Conservation (phyloP, 2,113 vertebrate genomes). For the Lampris incognitus region DNA sequence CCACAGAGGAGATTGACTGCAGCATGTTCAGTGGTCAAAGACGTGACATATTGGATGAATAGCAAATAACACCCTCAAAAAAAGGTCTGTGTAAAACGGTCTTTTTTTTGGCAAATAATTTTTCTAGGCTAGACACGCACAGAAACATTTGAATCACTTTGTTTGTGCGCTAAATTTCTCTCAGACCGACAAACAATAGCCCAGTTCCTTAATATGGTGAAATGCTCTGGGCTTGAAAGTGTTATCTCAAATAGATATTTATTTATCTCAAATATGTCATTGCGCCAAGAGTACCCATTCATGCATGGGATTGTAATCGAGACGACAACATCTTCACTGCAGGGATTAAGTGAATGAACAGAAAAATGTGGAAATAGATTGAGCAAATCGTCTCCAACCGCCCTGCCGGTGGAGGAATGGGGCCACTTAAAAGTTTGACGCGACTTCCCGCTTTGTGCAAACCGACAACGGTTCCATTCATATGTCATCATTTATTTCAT, state of each 20-base stretch:
- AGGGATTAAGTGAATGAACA: slow-evolving; percentile 75
- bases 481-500: slow-evolving; percentile 53
- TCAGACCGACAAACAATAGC: slow-evolving; percentile 61
- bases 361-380: slow-evolving; percentile 58
- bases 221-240: slow-evolving; percentile 65
- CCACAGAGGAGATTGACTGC: slow-evolving; percentile 46
- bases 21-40: slow-evolving; percentile 36
- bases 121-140: background rate
- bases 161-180: slow-evolving; percentile 63
- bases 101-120: background rate
- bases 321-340: slow-evolving; percentile 80
- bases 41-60: slow-evolving; percentile 43
- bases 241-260: slow-evolving; percentile 77
- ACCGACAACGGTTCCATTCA: slow-evolving; percentile 28
- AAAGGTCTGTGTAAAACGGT: background rate
- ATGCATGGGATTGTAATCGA: slow-evolving; percentile 76
- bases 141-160: slow-evolving; percentile 43
- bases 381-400: slow-evolving; percentile 67
- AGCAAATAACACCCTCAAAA: slow-evolving; percentile 8
- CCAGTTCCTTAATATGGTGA: slow-evolving; percentile 70
- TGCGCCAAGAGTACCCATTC: slow-evolving; percentile 72
- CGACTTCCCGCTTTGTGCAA: slow-evolving; percentile 48
- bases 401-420: slow-evolving; percentile 56
- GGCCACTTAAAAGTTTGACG: slow-evolving; percentile 63
- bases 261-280: slow-evolving; percentile 78